These are phyloP conservation scores for Stenoptilia bipunctidactyla DNA, from an alignment of 2,888 invertebrate species.

Conservation along the genomic window DNA sequence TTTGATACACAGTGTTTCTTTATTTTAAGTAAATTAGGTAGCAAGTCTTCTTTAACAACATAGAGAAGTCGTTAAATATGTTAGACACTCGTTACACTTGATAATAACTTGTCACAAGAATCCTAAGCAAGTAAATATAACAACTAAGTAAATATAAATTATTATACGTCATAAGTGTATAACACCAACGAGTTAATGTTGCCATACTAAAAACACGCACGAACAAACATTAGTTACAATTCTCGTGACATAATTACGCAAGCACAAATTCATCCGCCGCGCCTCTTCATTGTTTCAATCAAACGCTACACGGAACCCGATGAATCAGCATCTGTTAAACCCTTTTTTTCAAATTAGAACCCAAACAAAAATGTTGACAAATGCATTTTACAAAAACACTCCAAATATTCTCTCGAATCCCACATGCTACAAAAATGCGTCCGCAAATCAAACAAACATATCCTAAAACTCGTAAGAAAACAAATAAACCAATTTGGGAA, in stretches of 20 bases:
- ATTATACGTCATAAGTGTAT: too few relatives aligned
- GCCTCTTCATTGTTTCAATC: slow-evolving; percentile 24
- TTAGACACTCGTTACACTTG: too few relatives aligned
- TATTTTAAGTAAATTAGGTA: too few relatives aligned
- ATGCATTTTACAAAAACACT: slow-evolving; percentile 20
- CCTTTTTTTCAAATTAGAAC: slow-evolving; percentile 12
- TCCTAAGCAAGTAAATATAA: too few relatives aligned
- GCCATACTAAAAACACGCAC: slow-evolving; percentile 11
- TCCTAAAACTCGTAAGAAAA: slow-evolving; percentile 57
- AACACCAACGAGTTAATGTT: slow-evolving; percentile 6
- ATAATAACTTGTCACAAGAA: too few relatives aligned
- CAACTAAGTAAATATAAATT: too few relatives aligned
- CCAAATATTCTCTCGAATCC: slow-evolving; percentile 28
- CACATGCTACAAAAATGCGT: slow-evolving; percentile 26
- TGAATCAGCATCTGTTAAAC: slow-evolving; percentile 29
- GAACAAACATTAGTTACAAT: background rate
- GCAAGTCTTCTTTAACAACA: too few relatives aligned
- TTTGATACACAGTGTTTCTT: too few relatives aligned
- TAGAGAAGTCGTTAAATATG: too few relatives aligned
- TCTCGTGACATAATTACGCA: slow-evolving; percentile 12
- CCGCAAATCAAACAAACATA: slow-evolving; percentile 56
- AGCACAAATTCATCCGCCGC: slow-evolving; percentile 21
- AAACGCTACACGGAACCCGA: slow-evolving; percentile 17
- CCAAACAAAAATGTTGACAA: slow-evolving; percentile 15
- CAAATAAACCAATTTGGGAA: slow-evolving; percentile 63